These are phyloP conservation scores for Atrina japonica DNA, from an alignment of 2,888 invertebrate species.

Conservation along the genomic window DNA sequence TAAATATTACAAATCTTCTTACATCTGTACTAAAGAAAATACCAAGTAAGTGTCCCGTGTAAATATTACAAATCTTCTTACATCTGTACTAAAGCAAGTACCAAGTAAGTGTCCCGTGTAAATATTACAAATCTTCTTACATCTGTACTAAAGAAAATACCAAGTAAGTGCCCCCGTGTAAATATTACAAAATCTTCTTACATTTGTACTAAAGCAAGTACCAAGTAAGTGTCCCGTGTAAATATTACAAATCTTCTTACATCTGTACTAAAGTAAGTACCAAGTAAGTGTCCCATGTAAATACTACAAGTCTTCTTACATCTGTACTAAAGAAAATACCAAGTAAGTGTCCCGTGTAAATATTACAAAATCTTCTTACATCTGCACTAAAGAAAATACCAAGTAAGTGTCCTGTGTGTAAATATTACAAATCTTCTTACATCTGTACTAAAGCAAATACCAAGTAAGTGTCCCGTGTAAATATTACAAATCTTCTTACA, in stretches of 20 bases:
- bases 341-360: slow-evolving; percentile 57
- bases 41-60: too few species aligned
- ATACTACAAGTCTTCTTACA: slow-evolving; percentile 68
- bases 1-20: too few species aligned
- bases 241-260: slow-evolving; percentile 67
- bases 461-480: slow-evolving; percentile 60
- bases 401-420: slow-evolving; percentile 57
- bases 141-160: too few species aligned
- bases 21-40: too few species aligned
- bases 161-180: too few species aligned
- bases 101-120: too few species aligned
- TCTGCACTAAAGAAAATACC: slow-evolving; percentile 77
- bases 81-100: too few species aligned
- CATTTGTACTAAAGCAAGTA: slow-evolving; percentile 76
- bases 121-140: too few species aligned
- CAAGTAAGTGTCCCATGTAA: slow-evolving; percentile 60
- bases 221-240: slow-evolving; percentile 65
- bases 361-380: slow-evolving; percentile 69
- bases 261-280: slow-evolving; percentile 77
- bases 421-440: slow-evolving; percentile 70
- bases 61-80: too few species aligned
- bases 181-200: slow-evolving; percentile 65
- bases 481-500: slow-evolving; percentile 68
- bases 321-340: slow-evolving; percentile 77
- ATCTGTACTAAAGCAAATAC: slow-evolving; percentile 77